Base-by-base conservation (phyloP, 2,888 invertebrate genomes). In the Stenchaetothrips biformis region DNA sequence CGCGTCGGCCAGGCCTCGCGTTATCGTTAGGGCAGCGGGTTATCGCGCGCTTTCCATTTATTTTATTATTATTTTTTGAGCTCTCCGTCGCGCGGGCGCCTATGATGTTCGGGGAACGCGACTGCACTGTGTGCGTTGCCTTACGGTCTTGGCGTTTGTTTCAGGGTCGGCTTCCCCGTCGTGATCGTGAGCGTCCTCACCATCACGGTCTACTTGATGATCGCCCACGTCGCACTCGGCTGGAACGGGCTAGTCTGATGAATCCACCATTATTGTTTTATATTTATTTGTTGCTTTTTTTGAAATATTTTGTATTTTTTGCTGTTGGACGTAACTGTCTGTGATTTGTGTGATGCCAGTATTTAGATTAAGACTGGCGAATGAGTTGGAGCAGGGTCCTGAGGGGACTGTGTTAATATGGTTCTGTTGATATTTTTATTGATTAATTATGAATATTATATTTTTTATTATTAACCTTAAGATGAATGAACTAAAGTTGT, bases 91-190 rank as follows among this genome's bases (percentile, higher is more conserved):
- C 25, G 16, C 21, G 13, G 37, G 8, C n/a, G 59, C 8, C 79
- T 79, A 62, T 77, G 77, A 25, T 16, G 48, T 25, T 53, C 27
- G 16, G 53, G 16, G 79, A 77, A 80, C 48, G 11, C 21, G 77
- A 11, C 6, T 48, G 16, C 62, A 25, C 62, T 27, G 59, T 62
- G 59, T 67, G n/a, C 37, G 27, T 18, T 27, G 18, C 16, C 18
- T 21, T 2, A 78, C 4, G 49, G 11, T 25, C n/a, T 37, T 0
- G 6, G n/a, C 4, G 7, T 48, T 79, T 79, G n/a, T 89, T 89
- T 78, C 86, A 93, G 93, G 85, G 89, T 95, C 83, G 96, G 96
- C 48, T 94, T 96, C 86, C 96, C 96, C 0, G 89, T 95, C 81
- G 94, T 94, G 92, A 87, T 95, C 6, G 90, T 92, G 9, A 93